Evolutionary conservation across 2,113 vertebrate species (phyloP), one percentile per base, ranked within the genome.

Genomic region (Bujurquina vittata): DNA sequence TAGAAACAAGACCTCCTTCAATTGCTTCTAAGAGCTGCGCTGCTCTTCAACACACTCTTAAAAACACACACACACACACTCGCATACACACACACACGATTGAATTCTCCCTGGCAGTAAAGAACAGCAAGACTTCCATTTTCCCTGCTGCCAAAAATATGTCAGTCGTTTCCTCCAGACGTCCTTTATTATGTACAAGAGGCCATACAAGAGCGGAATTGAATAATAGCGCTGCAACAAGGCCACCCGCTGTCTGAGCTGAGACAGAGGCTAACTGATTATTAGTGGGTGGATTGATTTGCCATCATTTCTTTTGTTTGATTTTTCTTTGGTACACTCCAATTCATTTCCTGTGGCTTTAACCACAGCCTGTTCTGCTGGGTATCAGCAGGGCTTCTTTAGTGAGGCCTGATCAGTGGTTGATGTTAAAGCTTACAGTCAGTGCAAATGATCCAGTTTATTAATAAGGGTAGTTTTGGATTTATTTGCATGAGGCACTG

Each of bases 21-120:
- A 7, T 22, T 40, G 56, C 67, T 75, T 83, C 69, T 31, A 84
- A 82, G 55, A 79, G 61, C 65, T 55, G 20, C 29, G 17, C 22
- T 2, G 46, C 65, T 80, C 77, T 62, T 77, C 17, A 80, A 83
- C 43, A 75, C 81, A 26, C 49, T 3, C 18, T 4, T 7, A 69
- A 37, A 69, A 4, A 61, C 18, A 57, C 6, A 72, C 29, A 49
- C 46, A 6, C 46, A 57, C 4, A 72, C 43, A 57, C 58, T 61
- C 14, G 20, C 3, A 43, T 20, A 52, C 46, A 80, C 23, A 31
- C 56, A 73, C 81, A 80, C 55, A 60, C 6, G 29, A 83, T 77
- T 88, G 77, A 86, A 89, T 90, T 87, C 69, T 89, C 57, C 78
- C 91, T 86, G 86, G 90, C 75, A 78, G 60, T 75, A 79, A 77